Evolutionary conservation across 2,797 vertebrate genomes (phyloP), one percentile per base, ranked within the genome.

Genomic region (Epinephelus malabaricus): DNA sequence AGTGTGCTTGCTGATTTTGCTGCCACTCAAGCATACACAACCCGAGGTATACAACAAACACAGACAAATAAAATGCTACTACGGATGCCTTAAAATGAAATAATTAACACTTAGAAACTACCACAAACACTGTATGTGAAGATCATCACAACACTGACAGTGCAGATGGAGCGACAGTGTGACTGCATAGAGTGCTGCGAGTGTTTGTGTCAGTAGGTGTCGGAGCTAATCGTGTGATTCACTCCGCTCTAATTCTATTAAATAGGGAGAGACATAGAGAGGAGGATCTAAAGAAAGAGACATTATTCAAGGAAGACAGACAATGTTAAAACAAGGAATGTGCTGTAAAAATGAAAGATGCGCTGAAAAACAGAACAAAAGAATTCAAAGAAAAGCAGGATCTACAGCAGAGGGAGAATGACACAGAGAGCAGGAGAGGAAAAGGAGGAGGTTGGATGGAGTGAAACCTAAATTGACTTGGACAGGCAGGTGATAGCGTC

Each of bases 191-290:
- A 59, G 69, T 51, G 55, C 49, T 51, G 63, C 5, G 58, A 76
- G 69, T 27, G 60, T 78, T 49, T 60, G 49, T 49, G 61, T 53
- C 51, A 63, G 81, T 75, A 80, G 62, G 84, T 79, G 86, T 80
- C 58, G 53, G 56, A 83, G 76, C 53, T 93, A 89, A 93, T 92
- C 73, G 17, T 81, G 79, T 90, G 90, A 94, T 92, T 92, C 85
- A 90, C 79, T 88, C 83, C 4, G 82, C 79, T 91, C 68, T 90
- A 94, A 93, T 92, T 90, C 60, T 72, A 83, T 93, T 88, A 92
- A 13, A 70, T 78, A 68, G 18, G 51, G 51, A 76, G 55, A 51
- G 1, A 62, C 27, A 23, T 34, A 67, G 47, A 15, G 78, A 72
- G 67, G 69, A 64, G 45, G 51, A 68, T 70, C 76, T 61, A 38